Evolutionary conservation across 2,797 vertebrate genomes (phyloP), one percentile per base, ranked within the genome.

Genomic region (Synanceia verrucosa): DNA sequence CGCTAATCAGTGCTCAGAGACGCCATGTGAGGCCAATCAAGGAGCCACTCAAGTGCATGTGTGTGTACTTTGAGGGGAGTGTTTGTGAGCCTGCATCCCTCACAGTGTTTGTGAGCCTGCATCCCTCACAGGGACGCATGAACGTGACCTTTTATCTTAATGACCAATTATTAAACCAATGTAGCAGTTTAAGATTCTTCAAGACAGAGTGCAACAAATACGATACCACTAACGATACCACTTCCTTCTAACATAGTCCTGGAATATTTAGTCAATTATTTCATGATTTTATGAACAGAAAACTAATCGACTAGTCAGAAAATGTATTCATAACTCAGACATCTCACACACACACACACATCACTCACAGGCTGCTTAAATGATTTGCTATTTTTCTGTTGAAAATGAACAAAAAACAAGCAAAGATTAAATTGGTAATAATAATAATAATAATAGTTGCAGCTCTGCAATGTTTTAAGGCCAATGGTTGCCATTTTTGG

Each of bases 11-110:
- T 69, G 68, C 68, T 76, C 62, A 56, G 61, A 76, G 51, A 65
- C 70, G 65, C 57, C 74, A 78, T 10, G 72, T 65, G 69, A 71
- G 63, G 65, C 76, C 73, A 79, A 84, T 85, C 74, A 78, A 70
- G 51, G 48, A 69, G 64, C 21, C 18, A 13, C 52, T 75, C 66
- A 37, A 79, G 69, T 70, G 11, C 46, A 55, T 59, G 70, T 62
- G 33, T 47, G 70, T 64, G 36, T 48, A 46, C 48, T 41, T 70
- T 62, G 31, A 43, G 48, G 31, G 28, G 24, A 34, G 47, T 13
- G 41, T 71, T 59, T 29, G 52, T 58, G 56, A 65, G 46, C 36
- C 52, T 61, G 66, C 28, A 51, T 65, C 19, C 28, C 41, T 56
- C 39, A 66, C 16, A 50, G 47, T 13, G 41, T 71, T 59, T 29